Base-by-base conservation (phyloP, 1,140 invertebrate species). In the Drosophila bocqueti region DNA sequence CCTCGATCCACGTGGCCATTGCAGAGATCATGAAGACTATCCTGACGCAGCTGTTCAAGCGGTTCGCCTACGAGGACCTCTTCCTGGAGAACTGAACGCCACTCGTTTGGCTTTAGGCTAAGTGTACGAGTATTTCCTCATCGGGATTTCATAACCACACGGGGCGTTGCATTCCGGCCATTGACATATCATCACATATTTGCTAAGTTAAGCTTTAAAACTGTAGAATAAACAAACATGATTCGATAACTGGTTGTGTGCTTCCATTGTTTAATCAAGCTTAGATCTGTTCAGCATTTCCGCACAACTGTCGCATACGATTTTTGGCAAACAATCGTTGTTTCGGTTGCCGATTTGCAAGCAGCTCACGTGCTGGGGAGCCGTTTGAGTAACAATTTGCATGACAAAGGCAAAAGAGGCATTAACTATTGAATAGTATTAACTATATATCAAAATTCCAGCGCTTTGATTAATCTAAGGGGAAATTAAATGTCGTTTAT, bases 21-120 rank as follows among this genome's bases (percentile, higher is more conserved):
- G 93, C 94, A 1, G 92, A 91, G 7, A 91, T 95, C 11, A 94
- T 95, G 67, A 95, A 94, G 73, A 94, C 93, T 47, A 94, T 95
- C 43, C 47, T 92, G 5, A 29, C 74, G 8, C 79, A 83, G 21
- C 74, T 93, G 7, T 93, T 93, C 64, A 91, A 90, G 64, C 79
- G 89, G 13, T 93, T 93, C 60, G 73, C 92, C 52, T 93, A 93
- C 61, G 90, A 93, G 64, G 92, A 92, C 66, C 63, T 92, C 10
- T 92, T 76, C 50, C 46, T 92, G 62, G 79, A 92, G 64, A 68
- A 83, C 54, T 91, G 74, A 73, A 21, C 29, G 3, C 18, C n/a
- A 26, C 57, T 36, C 34, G 36, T 55, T 31, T 52, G 50, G 50
- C 50, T 50, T 52, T 49, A 34, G 57, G 50, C 65, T 80, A 77